Percentiles rank a stretch among this genome's conserved stretches.
Conservation (phyloP, 2,888 invertebrate species). For the Oegoconia quadripuncta region DNA sequence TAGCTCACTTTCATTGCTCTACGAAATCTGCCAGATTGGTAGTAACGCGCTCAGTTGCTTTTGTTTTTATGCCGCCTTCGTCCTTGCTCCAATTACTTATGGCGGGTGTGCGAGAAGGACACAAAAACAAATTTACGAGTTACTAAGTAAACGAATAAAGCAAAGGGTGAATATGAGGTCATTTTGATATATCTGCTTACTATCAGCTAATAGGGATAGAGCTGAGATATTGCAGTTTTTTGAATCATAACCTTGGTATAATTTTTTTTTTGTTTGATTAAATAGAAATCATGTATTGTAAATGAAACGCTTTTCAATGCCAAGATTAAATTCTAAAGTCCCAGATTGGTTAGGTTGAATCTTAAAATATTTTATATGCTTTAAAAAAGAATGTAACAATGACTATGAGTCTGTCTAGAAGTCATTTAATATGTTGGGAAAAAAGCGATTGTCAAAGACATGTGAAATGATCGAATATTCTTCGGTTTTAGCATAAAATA, state of each 20-base stretch:
- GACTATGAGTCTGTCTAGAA: no score
- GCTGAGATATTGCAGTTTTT: no score
- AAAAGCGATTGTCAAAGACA: constrained; percentile 33
- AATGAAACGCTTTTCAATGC: no score
- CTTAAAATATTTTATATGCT: no score
- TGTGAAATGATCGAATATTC: constrained; percentile 21
- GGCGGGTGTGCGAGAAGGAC: constrained; percentile 14
- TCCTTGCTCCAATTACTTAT: constrained; percentile 26
- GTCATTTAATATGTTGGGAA: not conserved
- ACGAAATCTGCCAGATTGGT: constrained; percentile 34
- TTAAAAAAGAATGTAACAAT: no score
- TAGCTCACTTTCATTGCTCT: constrained; percentile 28
- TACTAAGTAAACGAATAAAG: constrained; percentile 27
- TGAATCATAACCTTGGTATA: no score
- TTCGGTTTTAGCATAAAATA: constrained; percentile 12
- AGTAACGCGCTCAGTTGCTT: constrained; percentile 31
- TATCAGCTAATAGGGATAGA: no score
- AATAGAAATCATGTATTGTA: no score
- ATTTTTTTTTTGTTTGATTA: no score
- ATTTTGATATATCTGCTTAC: no score
- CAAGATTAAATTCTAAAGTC: no score
- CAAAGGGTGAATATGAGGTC: constrained; percentile 23
- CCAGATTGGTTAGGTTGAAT: no score
- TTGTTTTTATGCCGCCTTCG: constrained; percentile 24
- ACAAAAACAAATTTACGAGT: constrained; percentile 37